These are phyloP conservation scores for Dorcus hopei DNA, from an alignment of 2,888 invertebrate species.

Conservation along the genomic window DNA sequence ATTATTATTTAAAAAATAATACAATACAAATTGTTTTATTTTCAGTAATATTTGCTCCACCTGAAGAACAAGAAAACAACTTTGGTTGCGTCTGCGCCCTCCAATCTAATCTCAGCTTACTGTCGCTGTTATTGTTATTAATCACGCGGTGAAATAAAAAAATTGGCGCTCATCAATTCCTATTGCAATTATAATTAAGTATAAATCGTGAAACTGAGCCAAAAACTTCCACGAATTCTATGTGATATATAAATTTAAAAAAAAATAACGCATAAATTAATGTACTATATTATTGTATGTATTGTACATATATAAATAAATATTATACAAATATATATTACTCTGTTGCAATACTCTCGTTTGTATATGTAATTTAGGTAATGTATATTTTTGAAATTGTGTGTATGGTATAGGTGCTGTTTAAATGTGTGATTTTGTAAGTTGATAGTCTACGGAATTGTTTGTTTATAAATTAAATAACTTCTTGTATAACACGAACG, in stretches of 20 bases:
- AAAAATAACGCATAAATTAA: constrained; percentile 4
- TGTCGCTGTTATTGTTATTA: constrained; percentile 1
- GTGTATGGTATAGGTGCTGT: neutral
- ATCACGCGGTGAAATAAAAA: constrained; percentile 10
- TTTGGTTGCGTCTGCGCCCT: neutral
- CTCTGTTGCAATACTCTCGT: neutral
- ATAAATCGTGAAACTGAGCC: constrained; percentile 11
- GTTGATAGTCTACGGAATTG: too few species aligned
- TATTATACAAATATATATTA: constrained; percentile 6
- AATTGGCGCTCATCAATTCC: neutral
- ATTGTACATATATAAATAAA: constrained; percentile 14
- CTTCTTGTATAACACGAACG: too few species aligned
- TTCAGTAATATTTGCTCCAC: constrained; percentile 14
- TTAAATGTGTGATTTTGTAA: too few species aligned
- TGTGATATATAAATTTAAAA: constrained; percentile 23
- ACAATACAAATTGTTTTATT: too few species aligned
- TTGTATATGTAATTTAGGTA: neutral
- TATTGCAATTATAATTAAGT: constrained; percentile 4
- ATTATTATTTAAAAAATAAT: too few species aligned
- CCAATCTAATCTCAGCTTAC: neutral
- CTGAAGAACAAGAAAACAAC: constrained; percentile 7
- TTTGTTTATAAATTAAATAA: too few species aligned
- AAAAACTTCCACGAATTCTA: constrained; percentile 27
- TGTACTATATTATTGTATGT: constrained; percentile 19
- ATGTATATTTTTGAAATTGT: neutral